Percentiles rank a stretch among this genome's conserved stretches.
phyloP scores from a whole-genome alignment of 2,113 vertebrate species.

The Sorex fumeus region DNA sequence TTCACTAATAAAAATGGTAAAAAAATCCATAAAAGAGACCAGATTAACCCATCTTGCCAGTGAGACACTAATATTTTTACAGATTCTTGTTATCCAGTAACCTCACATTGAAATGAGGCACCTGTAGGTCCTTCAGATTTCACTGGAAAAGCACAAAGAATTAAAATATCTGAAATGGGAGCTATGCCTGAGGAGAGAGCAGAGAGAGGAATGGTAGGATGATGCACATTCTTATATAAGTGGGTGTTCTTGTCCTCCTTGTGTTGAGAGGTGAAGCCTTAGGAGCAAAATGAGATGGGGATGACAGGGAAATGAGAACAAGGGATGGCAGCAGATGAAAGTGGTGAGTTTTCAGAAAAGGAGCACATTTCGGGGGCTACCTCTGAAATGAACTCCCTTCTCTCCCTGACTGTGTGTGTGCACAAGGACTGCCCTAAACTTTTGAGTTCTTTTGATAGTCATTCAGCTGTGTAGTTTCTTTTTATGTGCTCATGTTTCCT shows the following conservation, averaged over 20 bases:
- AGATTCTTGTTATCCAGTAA: slow-evolving; percentile 8
- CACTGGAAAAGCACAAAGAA: slow-evolving; percentile 52
- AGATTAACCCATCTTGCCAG: background rate
- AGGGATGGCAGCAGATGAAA: background rate
- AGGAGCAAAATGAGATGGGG: background rate
- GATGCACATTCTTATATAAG: background rate
- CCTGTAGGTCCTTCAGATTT: slow-evolving; percentile 7
- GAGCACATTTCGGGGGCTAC: slow-evolving; percentile 1
- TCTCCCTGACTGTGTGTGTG: background rate
- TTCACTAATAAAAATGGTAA: too few species aligned
- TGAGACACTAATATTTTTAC: background rate
- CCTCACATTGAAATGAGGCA: slow-evolving; percentile 25
- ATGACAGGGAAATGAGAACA: background rate
- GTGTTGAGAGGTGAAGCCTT: slow-evolving; percentile 3
- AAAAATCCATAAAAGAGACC: background rate
- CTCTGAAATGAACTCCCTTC: background rate
- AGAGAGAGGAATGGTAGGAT: background rate
- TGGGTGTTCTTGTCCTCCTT: background rate
- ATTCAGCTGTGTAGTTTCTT: background rate
- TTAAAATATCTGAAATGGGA: slow-evolving; percentile 16
- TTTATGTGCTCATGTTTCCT: background rate
- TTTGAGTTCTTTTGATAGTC: background rate
- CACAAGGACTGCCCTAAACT: background rate
- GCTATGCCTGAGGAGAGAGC: background rate
- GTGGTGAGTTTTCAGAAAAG: background rate